These are phyloP conservation scores for Heliconius melpomene DNA, from an alignment of 1,140 invertebrate genomes.

Conservation along the genomic window DNA sequence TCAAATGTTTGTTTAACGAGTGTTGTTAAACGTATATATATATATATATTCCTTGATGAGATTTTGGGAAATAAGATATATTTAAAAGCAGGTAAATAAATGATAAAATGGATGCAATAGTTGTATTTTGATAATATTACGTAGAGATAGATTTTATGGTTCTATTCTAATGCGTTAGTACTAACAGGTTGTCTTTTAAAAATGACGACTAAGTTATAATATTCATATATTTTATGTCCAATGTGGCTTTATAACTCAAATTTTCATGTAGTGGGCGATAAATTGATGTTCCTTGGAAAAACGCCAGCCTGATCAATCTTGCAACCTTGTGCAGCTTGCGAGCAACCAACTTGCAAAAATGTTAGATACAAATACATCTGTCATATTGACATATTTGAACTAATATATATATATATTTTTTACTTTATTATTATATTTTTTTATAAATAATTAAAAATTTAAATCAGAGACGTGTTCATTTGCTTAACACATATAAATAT, in stretches of 20 bases:
- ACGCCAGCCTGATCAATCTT: slow-evolving; percentile 19
- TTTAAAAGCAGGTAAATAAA: too few relatives aligned
- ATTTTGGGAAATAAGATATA: too few relatives aligned
- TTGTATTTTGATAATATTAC: not conserved
- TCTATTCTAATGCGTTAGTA: not conserved
- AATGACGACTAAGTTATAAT: not conserved
- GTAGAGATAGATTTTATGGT: too few relatives aligned
- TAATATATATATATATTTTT: not conserved
- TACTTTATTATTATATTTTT: too few relatives aligned
- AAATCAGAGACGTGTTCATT: too few relatives aligned
- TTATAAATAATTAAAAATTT: too few relatives aligned
- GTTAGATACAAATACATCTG: not conserved
- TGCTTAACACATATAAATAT: too few relatives aligned
- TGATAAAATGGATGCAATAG: too few relatives aligned
- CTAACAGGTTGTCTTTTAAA: not conserved
- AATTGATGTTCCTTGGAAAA: slow-evolving; percentile 23
- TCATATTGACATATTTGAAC: not conserved
- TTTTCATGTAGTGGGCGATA: slow-evolving; percentile 20
- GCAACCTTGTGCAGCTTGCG: slow-evolving; percentile 11
- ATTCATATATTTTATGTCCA: slow-evolving; percentile 1
- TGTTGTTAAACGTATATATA: too few relatives aligned
- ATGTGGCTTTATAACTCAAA: slow-evolving; percentile 22
- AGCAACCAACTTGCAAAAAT: not conserved
- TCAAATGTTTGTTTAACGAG: too few relatives aligned
- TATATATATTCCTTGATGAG: too few relatives aligned